phyloP scores from a whole-genome alignment of 1,140 invertebrate genomes.

The Pogonomyrmex barbatus region DNA sequence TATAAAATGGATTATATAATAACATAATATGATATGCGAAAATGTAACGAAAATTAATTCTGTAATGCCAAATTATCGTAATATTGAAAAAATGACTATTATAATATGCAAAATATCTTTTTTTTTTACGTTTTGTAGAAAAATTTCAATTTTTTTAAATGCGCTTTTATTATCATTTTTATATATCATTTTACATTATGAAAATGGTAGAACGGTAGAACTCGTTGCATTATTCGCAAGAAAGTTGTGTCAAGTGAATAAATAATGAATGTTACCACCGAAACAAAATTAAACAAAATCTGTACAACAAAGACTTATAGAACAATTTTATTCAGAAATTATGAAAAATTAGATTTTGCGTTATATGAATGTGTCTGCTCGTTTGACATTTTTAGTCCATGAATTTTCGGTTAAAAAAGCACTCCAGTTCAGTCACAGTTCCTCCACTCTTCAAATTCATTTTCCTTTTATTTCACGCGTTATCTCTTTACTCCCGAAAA shows the following conservation, averaged over 20 bases:
- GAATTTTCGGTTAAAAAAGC: slow-evolving; percentile 15
- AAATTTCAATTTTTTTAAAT: background rate
- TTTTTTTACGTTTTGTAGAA: background rate
- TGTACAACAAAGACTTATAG: background rate
- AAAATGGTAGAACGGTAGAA: background rate
- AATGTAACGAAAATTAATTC: background rate
- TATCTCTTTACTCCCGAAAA: slow-evolving; percentile 5
- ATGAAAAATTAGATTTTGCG: background rate
- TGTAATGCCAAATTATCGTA: background rate
- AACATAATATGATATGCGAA: background rate
- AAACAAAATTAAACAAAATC: background rate
- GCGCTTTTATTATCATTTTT: background rate
- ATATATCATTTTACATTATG: background rate
- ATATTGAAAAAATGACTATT: background rate
- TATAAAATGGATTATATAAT: background rate
- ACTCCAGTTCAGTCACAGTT: background rate
- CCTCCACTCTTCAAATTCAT: slow-evolving; percentile 5
- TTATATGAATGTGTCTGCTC: background rate
- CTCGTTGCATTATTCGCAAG: background rate
- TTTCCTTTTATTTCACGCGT: background rate
- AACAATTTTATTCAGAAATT: slow-evolving; percentile 13
- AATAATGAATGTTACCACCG: background rate
- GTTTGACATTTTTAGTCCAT: background rate
- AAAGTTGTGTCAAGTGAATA: background rate
- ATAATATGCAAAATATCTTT: background rate